Evolutionary conservation across 2,888 invertebrate genomes (phyloP), one percentile per base, ranked within the genome.

Genomic region (Deilephila porcellus): DNA sequence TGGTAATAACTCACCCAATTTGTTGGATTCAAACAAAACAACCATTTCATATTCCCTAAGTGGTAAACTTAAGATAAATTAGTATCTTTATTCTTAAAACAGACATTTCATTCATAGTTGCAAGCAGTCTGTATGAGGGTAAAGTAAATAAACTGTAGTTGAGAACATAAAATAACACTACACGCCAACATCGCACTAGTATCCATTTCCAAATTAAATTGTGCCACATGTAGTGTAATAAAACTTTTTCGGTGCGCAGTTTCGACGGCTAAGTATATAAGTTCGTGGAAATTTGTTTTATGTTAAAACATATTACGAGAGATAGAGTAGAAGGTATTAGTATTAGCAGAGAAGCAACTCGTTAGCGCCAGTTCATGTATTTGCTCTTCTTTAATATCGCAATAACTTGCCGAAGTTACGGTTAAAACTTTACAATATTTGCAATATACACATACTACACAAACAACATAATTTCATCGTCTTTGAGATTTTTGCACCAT

Each of bases 141-240:
- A 45, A 67, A 45, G 25, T 52, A 64, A 64, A 60, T 14, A 60
- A 60, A 45, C 45, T 45, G 17, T 67, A 67, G 45, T 52, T 67
- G 25, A 67, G 14, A 4, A 45, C 37, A 64, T 64, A 64, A 37
- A 64, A 37, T 37, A 64, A 25, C 14, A 64, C 64, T 37, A 64
- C 63, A n/a, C 37, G 45, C 45, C 45, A 45, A 8, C 45, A 14
- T 45, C 11, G n/a, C 20, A 37, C 34, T 64, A 25, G 67, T 52
- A 67, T 67, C 67, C 67, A 67, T 67, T 67, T 67, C 67, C 67
- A 67, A 67, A 67, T 67, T 52, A 52, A 67, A 67, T 52, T 45
- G 67, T 67, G 45, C 67, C 67, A 67, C 67, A 67, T 67, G 67
- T 67, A 67, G 67, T 37, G 64, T 52, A 67, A 67, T 67, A 67